Conservation (phyloP, 2,797 vertebrate species). For the Leptatherina wallacei region DNA sequence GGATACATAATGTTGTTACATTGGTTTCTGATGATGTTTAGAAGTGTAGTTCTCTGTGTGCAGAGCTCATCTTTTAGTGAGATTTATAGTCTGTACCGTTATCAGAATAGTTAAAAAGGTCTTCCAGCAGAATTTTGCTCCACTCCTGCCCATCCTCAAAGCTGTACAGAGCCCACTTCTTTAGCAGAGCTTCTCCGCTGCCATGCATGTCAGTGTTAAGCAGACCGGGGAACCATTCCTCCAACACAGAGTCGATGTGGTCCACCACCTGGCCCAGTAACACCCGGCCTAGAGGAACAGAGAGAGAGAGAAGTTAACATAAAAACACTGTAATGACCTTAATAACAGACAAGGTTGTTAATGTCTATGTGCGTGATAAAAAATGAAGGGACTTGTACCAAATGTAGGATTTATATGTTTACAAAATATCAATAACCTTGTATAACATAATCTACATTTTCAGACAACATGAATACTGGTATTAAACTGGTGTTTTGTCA, state of each 20-base stretch:
- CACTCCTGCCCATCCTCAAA: conserved; percentile 90
- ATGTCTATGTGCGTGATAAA: no score
- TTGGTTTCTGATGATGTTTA: neutral
- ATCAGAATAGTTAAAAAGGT: conserved; percentile 87
- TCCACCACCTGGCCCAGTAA: conserved; percentile 96
- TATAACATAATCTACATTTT: neutral
- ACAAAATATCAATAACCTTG: neutral
- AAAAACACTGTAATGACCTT: neutral
- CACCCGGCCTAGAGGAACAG: conserved; percentile 83
- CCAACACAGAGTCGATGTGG: conserved; percentile 95
- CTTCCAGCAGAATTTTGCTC: conserved; percentile 91
- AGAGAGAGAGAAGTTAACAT: neutral
- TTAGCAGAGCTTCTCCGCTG: conserved; percentile 91
- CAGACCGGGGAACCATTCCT: conserved; percentile 97
- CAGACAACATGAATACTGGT: no score
- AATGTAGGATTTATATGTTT: no score
- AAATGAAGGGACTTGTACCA: no score
- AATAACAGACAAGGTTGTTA: neutral
- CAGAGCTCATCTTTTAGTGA: neutral
- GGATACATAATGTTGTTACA: neutral
- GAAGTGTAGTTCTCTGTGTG: neutral
- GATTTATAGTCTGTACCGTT: conserved; percentile 77
- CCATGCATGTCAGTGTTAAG: conserved; percentile 93
- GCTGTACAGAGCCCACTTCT: conserved; percentile 96
- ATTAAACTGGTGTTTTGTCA: neutral